Evolutionary conservation across 2,888 invertebrate species (phyloP).

Genomic region (Clivina fossor): DNA sequence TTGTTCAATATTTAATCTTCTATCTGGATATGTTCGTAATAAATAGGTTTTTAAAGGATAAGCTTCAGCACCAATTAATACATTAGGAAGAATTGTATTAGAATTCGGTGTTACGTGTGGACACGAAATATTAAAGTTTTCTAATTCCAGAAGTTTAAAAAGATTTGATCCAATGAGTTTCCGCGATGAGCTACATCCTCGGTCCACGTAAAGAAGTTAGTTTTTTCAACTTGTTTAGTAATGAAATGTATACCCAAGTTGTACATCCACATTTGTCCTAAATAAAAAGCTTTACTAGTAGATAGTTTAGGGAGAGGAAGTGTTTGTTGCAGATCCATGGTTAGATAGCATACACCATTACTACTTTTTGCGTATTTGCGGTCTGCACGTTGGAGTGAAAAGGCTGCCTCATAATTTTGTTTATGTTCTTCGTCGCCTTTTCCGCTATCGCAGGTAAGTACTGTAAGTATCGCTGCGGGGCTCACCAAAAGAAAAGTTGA

Average conservation of each 20-base stretch:
- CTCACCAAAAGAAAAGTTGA: constrained; percentile 30
- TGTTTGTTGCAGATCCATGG: constrained; percentile 23
- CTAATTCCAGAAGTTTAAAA: too few relatives aligned
- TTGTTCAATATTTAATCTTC: too few relatives aligned
- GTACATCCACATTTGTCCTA: constrained; percentile 29
- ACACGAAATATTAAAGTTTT: too few relatives aligned
- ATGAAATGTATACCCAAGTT: constrained; percentile 28
- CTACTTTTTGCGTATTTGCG: constrained; percentile 26
- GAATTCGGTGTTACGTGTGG: too few relatives aligned
- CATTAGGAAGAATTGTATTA: too few relatives aligned
- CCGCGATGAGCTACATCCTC: constrained; percentile 37
- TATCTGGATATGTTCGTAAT: too few relatives aligned
- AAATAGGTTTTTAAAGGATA: too few relatives aligned
- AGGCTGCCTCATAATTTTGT: constrained; percentile 23
- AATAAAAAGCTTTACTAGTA: constrained; percentile 11
- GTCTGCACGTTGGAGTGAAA: constrained; percentile 24
- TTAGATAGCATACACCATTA: constrained; percentile 14
- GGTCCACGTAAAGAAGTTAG: constrained; percentile 37
- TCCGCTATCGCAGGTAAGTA: constrained; percentile 36
- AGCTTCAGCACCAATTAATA: too few relatives aligned
- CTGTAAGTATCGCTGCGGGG: constrained; percentile 36
- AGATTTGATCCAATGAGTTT: too few relatives aligned
- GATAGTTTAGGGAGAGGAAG: constrained; percentile 10
- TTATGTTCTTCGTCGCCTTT: constrained; percentile 31
- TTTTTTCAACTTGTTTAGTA: constrained; percentile 14